These are phyloP conservation scores for Seriola quinqueradiata DNA, from an alignment of 2,113 vertebrate genomes.

Conservation along the genomic window DNA sequence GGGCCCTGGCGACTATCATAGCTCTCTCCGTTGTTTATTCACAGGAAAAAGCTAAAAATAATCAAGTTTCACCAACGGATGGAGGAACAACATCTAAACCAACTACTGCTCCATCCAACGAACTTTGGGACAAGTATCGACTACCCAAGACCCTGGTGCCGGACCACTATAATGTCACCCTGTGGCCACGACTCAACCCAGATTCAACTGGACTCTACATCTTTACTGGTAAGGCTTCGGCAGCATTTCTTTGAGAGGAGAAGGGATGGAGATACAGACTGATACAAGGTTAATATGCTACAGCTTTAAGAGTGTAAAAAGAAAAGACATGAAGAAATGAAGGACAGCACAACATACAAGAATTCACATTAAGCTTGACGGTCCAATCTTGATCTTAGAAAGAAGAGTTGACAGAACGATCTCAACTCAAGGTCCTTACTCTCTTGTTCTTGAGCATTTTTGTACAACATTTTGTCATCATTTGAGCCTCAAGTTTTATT, in stretches of 20 bases:
- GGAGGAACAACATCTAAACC: constrained; percentile 38
- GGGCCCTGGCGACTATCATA: constrained; percentile 88
- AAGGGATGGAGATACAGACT: background rate
- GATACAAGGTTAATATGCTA: background rate
- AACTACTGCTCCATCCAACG: constrained; percentile 63
- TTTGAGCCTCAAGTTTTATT: too few species aligned
- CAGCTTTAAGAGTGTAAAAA: background rate
- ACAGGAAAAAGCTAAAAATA: constrained; percentile 87
- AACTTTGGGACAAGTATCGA: constrained; percentile 84
- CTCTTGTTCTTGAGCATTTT: too few species aligned
- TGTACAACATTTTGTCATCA: too few species aligned
- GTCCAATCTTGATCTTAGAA: too few species aligned
- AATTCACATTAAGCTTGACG: too few species aligned
- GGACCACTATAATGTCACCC: constrained; percentile 81
- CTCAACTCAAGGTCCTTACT: too few species aligned
- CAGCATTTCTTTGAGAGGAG: background rate
- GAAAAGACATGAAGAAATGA: background rate
- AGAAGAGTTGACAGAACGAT: too few species aligned
- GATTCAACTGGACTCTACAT: constrained; percentile 60
- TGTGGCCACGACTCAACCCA: constrained; percentile 84
- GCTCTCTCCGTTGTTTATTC: constrained; percentile 91
- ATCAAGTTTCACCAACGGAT: constrained; percentile 49
- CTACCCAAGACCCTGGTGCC: constrained; percentile 86
- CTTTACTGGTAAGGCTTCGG: constrained; percentile 84
- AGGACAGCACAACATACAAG: too few species aligned